Evolutionary conservation across 2,888 invertebrate species (phyloP).

Genomic region (Pollenia griseotomentosa): DNA sequence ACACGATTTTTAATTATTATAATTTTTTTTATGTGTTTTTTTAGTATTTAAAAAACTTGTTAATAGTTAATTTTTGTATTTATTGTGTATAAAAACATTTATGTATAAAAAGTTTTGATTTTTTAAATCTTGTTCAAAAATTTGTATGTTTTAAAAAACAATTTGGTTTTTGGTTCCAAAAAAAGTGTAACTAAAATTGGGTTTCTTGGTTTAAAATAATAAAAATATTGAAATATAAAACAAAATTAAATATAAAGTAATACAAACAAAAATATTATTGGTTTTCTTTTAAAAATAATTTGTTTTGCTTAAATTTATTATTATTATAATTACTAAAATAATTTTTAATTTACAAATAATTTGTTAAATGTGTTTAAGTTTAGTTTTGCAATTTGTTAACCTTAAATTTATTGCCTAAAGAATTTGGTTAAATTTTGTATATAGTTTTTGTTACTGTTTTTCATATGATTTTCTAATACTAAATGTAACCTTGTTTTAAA

Average conservation of each 20-base stretch:
- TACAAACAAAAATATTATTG: conserved; percentile 13
- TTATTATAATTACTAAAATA: conserved; percentile 44
- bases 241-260: conserved; percentile 16
- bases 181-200: conserved; percentile 54
- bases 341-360: conserved; percentile 43
- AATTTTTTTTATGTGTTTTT: conserved; percentile 20
- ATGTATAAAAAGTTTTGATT: conserved; percentile 66
- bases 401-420: conserved; percentile 70
- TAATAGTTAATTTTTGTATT: conserved; percentile 8
- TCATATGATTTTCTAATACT: conserved; percentile 57
- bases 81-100: conserved; percentile 58
- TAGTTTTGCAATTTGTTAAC: conserved; percentile 51
- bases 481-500: conserved; percentile 69
- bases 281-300: conserved; percentile 37
- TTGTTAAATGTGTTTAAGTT: conserved; percentile 25
- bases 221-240: conserved; percentile 39
- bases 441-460: conserved; percentile 57
- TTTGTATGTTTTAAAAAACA: conserved; percentile 70
- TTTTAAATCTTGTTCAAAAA: conserved; percentile 64
- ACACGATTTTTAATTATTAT: conserved; percentile 49
- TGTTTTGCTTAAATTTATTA: conserved; percentile 62
- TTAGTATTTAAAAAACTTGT: conserved; percentile 8
- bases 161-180: conserved; percentile 68
- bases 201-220: conserved; percentile 32
- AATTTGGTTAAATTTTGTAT: conserved; percentile 70